These are phyloP conservation scores for Ptychoptera albimana DNA, from an alignment of 2,888 invertebrate species.

Conservation along the genomic window DNA sequence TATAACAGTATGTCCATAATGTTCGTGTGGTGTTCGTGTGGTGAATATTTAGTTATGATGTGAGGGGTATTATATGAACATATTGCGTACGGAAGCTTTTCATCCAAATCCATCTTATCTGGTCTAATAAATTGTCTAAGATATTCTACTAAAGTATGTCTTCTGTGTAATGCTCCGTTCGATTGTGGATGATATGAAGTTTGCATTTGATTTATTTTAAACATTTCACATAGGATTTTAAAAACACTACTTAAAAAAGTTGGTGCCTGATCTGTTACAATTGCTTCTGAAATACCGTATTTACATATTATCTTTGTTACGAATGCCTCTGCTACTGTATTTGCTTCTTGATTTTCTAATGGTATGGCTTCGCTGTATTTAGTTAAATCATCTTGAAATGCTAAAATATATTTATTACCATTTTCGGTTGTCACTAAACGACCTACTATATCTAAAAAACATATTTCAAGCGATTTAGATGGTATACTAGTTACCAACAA, in stretches of 20 bases:
- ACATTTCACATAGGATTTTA: not conserved
- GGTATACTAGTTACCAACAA: not conserved
- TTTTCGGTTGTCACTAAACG: not conserved
- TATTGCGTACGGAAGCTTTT: not conserved
- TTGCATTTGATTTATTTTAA: not conserved
- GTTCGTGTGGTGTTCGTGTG: no score
- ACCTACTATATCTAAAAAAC: not conserved
- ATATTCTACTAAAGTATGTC: not conserved
- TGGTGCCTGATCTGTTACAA: not conserved
- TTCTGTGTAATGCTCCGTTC: not conserved
- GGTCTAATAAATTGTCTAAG: not conserved
- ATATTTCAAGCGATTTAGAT: not conserved
- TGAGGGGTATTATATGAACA: slow-evolving; percentile 1
- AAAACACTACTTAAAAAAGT: not conserved
- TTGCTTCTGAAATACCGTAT: not conserved
- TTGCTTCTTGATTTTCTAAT: not conserved
- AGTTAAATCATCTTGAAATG: not conserved
- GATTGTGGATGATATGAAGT: not conserved
- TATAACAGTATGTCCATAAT: no score
- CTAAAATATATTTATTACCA: not conserved
- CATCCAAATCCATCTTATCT: not conserved
- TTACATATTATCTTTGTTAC: not conserved
- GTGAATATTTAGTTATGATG: not conserved
- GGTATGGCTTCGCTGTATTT: not conserved
- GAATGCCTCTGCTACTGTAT: not conserved